phyloP scores from a whole-genome alignment of 2,888 invertebrate species.

The Phalera bucephala region DNA sequence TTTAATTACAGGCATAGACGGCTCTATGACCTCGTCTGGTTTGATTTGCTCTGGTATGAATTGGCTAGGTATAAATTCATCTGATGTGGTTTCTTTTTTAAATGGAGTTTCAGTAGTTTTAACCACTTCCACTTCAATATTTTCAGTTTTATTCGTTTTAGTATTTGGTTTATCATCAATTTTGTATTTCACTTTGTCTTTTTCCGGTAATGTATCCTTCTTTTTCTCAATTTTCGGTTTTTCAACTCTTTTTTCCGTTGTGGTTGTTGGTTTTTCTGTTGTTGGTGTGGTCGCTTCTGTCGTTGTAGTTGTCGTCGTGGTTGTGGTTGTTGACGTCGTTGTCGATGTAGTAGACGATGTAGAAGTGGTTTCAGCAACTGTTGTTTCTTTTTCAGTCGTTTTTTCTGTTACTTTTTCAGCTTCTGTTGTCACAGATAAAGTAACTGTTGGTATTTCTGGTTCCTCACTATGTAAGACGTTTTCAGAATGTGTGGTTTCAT shows the following conservation, averaged over 20 bases:
- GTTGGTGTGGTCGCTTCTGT: constrained; percentile 32
- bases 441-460: constrained; percentile 33
- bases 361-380: constrained; percentile 43
- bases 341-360: constrained; percentile 42
- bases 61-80: no score
- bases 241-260: constrained; percentile 34
- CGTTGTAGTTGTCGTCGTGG: constrained; percentile 36
- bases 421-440: constrained; percentile 48
- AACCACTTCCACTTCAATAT: no score
- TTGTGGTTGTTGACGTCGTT: constrained; percentile 35
- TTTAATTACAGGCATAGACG: constrained; percentile 52
- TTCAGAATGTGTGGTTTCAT: constrained; percentile 63
- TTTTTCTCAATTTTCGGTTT: constrained; percentile 66
- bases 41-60: no score
- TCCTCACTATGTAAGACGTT: constrained; percentile 61
- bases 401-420: constrained; percentile 22
- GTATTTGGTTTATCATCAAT: constrained; percentile 50
- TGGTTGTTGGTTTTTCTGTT: constrained; percentile 37
- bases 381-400: constrained; percentile 45
- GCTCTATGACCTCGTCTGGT: constrained; percentile 53
- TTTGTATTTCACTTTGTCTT: constrained; percentile 60
- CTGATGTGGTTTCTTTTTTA: no score
- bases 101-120: no score
- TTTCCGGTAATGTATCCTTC: constrained; percentile 56
- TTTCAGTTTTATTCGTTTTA: constrained; percentile 43